phyloP scores from a whole-genome alignment of 2,113 vertebrate species.

The Sphyrna mokarran region DNA sequence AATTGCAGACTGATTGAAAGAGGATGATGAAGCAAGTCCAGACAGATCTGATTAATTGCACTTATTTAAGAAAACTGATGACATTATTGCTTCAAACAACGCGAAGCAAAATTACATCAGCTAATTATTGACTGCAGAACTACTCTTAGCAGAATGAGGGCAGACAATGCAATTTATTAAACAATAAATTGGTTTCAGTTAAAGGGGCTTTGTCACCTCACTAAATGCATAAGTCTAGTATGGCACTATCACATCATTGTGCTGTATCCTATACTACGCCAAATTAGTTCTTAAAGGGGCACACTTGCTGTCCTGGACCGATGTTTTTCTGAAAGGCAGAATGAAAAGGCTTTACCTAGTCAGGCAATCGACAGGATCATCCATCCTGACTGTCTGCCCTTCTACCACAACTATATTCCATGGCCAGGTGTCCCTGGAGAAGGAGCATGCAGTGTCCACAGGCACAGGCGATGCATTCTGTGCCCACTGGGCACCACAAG shows the following conservation, averaged over 20 bases:
- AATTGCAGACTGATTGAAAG: background rate
- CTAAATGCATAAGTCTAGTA: background rate
- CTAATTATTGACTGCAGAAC: slow-evolving; percentile 17
- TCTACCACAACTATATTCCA: too few species aligned
- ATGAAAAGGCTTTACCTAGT: background rate
- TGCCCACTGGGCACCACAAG: too few species aligned
- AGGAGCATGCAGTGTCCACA: too few species aligned
- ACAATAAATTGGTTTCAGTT: background rate
- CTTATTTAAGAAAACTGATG: slow-evolving; percentile 29
- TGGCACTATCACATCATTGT: background rate
- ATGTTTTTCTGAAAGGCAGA: background rate
- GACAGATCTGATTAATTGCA: slow-evolving; percentile 26
- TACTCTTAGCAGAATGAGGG: background rate
- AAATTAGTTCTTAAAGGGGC: background rate
- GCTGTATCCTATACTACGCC: background rate
- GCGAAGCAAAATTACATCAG: slow-evolving; percentile 26
- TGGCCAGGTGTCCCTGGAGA: too few species aligned
- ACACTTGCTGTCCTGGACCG: background rate
- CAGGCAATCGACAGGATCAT: too few species aligned
- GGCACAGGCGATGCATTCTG: too few species aligned
- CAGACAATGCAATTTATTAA: slow-evolving; percentile 8
- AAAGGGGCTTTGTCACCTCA: background rate
- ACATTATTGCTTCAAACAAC: slow-evolving; percentile 33
- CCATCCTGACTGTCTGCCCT: too few species aligned
- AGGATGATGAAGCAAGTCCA: background rate